Evolutionary conservation across 2,113 vertebrate genomes (phyloP), one percentile per base, ranked within the genome.

Genomic region (Perccottus glenii): DNA sequence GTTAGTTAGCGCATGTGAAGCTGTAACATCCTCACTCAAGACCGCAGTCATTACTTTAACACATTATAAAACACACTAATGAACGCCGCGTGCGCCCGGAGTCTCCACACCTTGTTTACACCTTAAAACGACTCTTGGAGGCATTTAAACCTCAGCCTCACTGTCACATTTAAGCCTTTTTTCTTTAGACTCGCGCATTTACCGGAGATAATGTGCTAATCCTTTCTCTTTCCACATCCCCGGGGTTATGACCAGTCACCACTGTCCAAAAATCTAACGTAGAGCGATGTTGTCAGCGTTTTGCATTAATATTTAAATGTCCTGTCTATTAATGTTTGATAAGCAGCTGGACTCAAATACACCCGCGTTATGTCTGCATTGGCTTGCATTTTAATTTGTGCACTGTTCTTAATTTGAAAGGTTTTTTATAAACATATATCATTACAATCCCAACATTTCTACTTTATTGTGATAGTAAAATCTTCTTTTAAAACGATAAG

Each of bases 51-150:
- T 35, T 47, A 42, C 49, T 57, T 67, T 53, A 52, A 75, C 67
- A 62, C 2, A 43, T 75, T 66, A 58, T 75, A 70, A 66, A 80
- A 14, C 46, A 3, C 65, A 36, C 50, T 42, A 51, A 67, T 62
- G 67, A 70, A 49, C 14, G n/a, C 15, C 42, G 4, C 5, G 42
- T 9, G 46, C 52, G 66, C 42, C 45, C 46, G n/a, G 42, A 73
- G 58, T n/a, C 32, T 5, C 38, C 40, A 19, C 70, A 69, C 60
- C 48, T 73, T 53, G 59, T 73, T 73, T 63, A 67, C 57, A 66
- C 46, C 35, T 63, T 43, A 35, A 4, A 57, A 19, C 9, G 42
- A 43, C 44, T 57, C 10, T 61, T 14, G 46, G 40, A 1, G 5
- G 27, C 36, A 9, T 5, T 43, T 14, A 42, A 57, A 38, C 4